A percentile compares a stretch with the other conserved stretches of the same genome.
Conservation (phyloP, 2,888 invertebrate genomes). For the Trichopria drosophilae region DNA sequence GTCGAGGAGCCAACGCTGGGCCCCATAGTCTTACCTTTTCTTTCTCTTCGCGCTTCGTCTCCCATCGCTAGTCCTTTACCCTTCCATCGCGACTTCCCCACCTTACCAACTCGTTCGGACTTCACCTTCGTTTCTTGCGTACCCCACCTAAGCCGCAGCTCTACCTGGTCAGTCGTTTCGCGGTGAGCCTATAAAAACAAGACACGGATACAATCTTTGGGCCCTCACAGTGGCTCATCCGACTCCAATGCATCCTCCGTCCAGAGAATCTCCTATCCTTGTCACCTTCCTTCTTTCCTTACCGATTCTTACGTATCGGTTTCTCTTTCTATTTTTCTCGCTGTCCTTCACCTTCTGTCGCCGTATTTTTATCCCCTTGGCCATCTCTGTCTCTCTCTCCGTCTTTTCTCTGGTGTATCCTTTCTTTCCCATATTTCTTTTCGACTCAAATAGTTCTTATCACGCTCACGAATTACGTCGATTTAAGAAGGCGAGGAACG, state of each 20-base stretch:
- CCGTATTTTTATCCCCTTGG: constrained; percentile 10
- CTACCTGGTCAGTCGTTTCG: constrained; percentile 45
- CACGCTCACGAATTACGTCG: constrained; percentile 30
- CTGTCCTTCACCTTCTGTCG: not conserved
- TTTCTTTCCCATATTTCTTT: constrained; percentile 26
- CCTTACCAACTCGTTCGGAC: constrained; percentile 36
- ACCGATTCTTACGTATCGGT: constrained; percentile 21
- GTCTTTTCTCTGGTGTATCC: constrained; percentile 6
- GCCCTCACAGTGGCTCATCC: constrained; percentile 57
- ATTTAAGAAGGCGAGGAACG: constrained; percentile 20
- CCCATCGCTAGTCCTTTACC: constrained; percentile 42
- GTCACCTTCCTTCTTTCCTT: constrained; percentile 41
- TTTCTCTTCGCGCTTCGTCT: constrained; percentile 45
- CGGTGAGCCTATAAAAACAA: constrained; percentile 58
- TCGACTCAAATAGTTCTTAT: constrained; percentile 29
- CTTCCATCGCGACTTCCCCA: constrained; percentile 37
- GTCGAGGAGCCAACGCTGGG: not conserved
- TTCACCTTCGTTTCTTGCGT: constrained; percentile 28
- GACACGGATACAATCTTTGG: constrained; percentile 57
- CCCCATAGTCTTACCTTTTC: not conserved
- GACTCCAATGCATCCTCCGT: constrained; percentile 50
- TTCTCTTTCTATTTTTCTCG: constrained; percentile 10
- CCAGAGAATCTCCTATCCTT: constrained; percentile 36
- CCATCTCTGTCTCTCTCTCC: constrained; percentile 21
- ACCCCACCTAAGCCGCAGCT: constrained; percentile 28